Base-by-base conservation (phyloP, 2,888 invertebrate species). In the Rapana venosa region DNA sequence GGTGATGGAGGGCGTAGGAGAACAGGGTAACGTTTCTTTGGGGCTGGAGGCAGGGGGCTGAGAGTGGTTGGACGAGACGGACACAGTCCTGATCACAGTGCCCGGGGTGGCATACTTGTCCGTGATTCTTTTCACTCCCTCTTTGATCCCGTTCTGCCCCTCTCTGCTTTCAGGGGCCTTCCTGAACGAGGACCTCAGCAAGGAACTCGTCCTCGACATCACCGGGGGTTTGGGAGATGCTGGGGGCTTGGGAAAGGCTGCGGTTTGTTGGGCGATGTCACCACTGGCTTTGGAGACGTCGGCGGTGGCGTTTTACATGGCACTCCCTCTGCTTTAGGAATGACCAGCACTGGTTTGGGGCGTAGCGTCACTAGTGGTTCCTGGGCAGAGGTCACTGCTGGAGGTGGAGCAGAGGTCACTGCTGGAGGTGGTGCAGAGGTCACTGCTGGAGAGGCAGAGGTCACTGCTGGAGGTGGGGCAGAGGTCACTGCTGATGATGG, bases 21-120 rank as follows among this genome's bases (percentile, higher is more conserved):
- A 70, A 58, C 47, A 74, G 61, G 87, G 87, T 20, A 77, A 17
- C 47, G 86, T 86, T 4, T 86, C 86, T 22, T 22, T 86, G 35
- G 22, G 35, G 0, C 36, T 70, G 26, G n/a, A 22, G 11, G 61
- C 20, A 26, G 30, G n/a, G 58, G 30, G 20, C 17, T 58, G 83
- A 58, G n/a, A 58, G 36, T 26, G n/a, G 35, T 70, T 58, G 47
- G 87, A 35, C 2, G 70, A 32, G 26, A 58, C 32, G 20, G 85
- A 74, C 30, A 22, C 85, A 35, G 47, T 89, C 56, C 70, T 56
- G 13, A 85, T 56, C 70, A 94, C 88, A 35, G 93, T 94, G 66
- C 93, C 94, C 1, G 95, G 91, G 4, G 95, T 95, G 81, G 95
- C 95, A 92, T 95, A 96, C 91, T 95, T 95, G 81, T 94, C 95